Base-by-base conservation (phyloP, 2,113 vertebrate genomes). In the Rhadina sibilatrix region DNA sequence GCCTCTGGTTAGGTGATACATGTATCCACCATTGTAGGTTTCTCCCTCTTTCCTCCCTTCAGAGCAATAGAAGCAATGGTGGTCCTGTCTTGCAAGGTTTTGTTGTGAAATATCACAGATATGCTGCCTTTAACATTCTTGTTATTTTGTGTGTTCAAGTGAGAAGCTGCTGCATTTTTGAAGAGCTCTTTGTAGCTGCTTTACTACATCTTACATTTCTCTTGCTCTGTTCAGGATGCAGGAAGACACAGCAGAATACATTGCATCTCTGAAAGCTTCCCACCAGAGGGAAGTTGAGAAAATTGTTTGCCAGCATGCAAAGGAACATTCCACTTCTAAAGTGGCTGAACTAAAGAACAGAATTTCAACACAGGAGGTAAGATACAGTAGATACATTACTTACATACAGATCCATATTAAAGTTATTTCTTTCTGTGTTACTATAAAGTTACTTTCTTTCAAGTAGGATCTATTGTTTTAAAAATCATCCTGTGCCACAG, bases 341-440 rank as follows among this genome's bases (percentile, higher is more conserved):
- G 97, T 98, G 53, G 98, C 99, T 47, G 98, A 99, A 77, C 97
- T 99, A 56, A 97, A 97, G 94, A 98, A 98, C 92, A 98, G 98
- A 97, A 87, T 99, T 83, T 97, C 97, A 93, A 83, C 98, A 63
- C 99, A 99, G 90, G 98, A 99, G 98, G 99, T 99, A 97, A n/a
- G 37, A 59, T 30, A 40, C 19, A 61, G 22, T 22, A 71, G 12
- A n/a, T 65, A 6, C 2, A 33, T 49, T 63, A 3, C 13, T 63
- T 38, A 54, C 5, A 3, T 40, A 6, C 5, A 59, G 6, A 10
- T 65, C 10, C 4, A 38, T 60, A 33, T 46, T 59, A 13, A 42
- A 69, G 42, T 49, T 71, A 10, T 8, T 57, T 69, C 5, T 64
- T 83, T 50, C 46, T 50, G 5, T 44, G n/a, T 70, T 54, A n/a